Conservation (phyloP, 1,140 invertebrate species). For the Tetragonula clypearis region DNA sequence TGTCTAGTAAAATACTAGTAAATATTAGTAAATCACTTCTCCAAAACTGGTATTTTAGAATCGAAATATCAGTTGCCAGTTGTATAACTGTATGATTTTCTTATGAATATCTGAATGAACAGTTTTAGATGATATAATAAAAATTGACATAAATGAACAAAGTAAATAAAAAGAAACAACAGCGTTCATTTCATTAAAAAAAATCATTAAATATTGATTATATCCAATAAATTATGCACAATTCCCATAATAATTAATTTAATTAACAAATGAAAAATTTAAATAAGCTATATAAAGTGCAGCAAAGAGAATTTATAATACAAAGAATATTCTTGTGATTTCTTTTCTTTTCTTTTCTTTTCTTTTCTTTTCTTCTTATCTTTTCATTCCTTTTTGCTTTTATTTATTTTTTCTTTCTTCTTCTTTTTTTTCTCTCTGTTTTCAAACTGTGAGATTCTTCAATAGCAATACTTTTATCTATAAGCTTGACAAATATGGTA, state of each 20-base stretch:
- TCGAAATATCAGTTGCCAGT: not conserved
- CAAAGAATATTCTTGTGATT: conserved; percentile 16
- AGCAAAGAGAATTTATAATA: conserved; percentile 29
- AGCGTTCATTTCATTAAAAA: conserved; percentile 9
- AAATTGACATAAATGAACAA: conserved; percentile 3
- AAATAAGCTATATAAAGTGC: conserved; percentile 20
- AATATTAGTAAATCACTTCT: not conserved
- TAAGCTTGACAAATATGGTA: conserved; percentile 50
- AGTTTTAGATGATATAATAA: conserved; percentile 3
- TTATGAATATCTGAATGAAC: conserved; percentile 9
- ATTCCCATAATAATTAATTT: conserved; percentile 44
- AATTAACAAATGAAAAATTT: conserved; percentile 37
- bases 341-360: not conserved
- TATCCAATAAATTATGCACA: conserved; percentile 48
- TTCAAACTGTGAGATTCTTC: conserved; percentile 62
- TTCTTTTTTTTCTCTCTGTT: not conserved
- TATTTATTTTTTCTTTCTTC: not conserved
- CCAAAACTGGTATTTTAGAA: not conserved
- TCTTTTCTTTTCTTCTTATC: not conserved
- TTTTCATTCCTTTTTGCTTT: not conserved
- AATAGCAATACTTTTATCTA: conserved; percentile 53
- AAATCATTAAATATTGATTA: conserved; percentile 36
- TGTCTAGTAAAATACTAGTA: conserved; percentile 20
- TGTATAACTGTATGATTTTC: conserved; percentile 3
- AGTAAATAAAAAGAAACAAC: not conserved